Conservation (phyloP, 2,797 vertebrate genomes). For the Naso thynnoides region DNA sequence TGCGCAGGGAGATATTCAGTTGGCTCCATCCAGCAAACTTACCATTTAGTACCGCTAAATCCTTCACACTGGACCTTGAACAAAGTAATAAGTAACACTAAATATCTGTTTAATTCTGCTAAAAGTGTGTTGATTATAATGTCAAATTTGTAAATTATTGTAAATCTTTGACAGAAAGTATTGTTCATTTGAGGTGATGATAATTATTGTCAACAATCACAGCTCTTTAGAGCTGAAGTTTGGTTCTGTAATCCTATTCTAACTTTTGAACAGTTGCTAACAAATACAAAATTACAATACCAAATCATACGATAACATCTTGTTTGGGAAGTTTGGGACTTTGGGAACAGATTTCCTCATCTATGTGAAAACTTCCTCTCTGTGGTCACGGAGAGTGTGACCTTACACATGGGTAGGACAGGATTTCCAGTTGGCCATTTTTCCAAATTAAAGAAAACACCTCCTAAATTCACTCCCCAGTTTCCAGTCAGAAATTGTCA, state of each 20-base stretch:
- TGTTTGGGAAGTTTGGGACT: too few relatives aligned
- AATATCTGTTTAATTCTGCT: neutral
- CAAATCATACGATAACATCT: neutral
- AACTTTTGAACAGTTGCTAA: neutral
- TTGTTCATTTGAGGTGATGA: constrained; percentile 27
- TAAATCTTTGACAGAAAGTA: constrained; percentile 66
- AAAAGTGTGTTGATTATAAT: constrained; percentile 41
- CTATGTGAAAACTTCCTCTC: constrained; percentile 60
- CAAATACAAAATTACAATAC: neutral
- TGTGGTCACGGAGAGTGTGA: constrained; percentile 48
- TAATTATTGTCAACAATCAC: neutral
- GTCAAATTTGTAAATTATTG: constrained; percentile 54
- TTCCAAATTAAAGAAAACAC: constrained; percentile 63
- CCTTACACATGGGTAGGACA: constrained; percentile 63
- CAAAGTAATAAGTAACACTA: constrained; percentile 1
- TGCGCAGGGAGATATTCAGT: too few relatives aligned
- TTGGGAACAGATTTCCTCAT: constrained; percentile 64
- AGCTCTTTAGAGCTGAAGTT: neutral
- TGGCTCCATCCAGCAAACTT: too few relatives aligned
- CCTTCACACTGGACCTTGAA: neutral
- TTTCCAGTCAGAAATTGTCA: constrained; percentile 68
- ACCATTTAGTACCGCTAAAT: too few relatives aligned
- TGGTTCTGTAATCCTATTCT: neutral
- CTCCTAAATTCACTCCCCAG: constrained; percentile 65
- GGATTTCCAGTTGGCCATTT: constrained; percentile 77